phyloP scores from a whole-genome alignment of 2,888 invertebrate species.

The Parochlus steinenii region DNA sequence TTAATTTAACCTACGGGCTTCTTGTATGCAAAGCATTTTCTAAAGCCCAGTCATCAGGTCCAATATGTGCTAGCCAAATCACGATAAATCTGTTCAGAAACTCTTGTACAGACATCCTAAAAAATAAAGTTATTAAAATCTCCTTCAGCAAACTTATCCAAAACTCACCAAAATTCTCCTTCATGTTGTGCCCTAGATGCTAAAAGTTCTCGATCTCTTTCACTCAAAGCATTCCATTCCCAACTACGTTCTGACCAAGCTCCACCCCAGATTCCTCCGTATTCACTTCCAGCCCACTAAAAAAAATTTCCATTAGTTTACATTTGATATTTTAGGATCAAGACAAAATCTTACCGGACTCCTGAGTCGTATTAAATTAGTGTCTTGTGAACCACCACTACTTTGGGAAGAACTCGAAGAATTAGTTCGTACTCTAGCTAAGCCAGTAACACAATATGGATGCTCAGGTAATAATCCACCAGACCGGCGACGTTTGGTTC shows the following conservation, averaged over 20 bases:
- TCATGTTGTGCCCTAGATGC: conserved; percentile 44
- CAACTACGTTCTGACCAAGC: conserved; percentile 52
- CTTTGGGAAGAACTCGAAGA: conserved; percentile 14
- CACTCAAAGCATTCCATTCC: conserved; percentile 50
- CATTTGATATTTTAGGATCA: too few species aligned
- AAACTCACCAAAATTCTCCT: conserved; percentile 48
- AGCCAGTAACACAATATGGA: conserved; percentile 53
- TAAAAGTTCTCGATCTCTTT: conserved; percentile 44
- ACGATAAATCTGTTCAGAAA: conserved; percentile 18
- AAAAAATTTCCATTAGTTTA: too few species aligned
- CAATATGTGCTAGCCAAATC: conserved; percentile 46
- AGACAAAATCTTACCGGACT: too few species aligned
- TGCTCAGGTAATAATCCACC: conserved; percentile 49
- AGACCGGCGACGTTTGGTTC: conserved; percentile 35
- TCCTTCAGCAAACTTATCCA: neutral
- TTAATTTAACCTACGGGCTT: too few species aligned
- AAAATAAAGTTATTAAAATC: neutral
- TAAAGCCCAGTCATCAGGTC: conserved; percentile 51
- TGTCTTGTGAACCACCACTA: conserved; percentile 31
- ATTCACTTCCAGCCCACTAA: conserved; percentile 22
- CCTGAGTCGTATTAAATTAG: conserved; percentile 42
- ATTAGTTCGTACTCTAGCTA: conserved; percentile 43
- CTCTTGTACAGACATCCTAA: conserved; percentile 18
- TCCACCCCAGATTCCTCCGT: conserved; percentile 54
- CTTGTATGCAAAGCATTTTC: conserved; percentile 46